A percentile compares a stretch with the other conserved stretches of the same genome.
phyloP scores from a whole-genome alignment of 1,140 invertebrate species.

The Drosophila prosaltans region DNA sequence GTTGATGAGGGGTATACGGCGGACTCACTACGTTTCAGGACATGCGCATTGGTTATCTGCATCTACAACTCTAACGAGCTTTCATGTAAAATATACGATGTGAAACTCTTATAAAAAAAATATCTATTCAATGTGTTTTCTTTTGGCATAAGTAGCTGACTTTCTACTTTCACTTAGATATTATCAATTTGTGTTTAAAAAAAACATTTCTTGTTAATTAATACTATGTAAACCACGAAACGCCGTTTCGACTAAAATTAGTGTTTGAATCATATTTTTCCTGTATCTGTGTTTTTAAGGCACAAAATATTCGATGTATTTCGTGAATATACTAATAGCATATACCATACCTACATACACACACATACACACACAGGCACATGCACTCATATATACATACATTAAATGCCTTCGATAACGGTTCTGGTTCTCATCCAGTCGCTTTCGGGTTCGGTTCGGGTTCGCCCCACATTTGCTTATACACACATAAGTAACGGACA shows the following conservation, averaged over 20 bases:
- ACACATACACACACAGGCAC: slow-evolving; percentile 30
- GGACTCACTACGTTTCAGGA: background rate
- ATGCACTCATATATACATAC: background rate
- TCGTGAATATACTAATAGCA: slow-evolving; percentile 4
- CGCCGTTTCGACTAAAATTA: background rate
- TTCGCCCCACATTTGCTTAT: slow-evolving; percentile 10
- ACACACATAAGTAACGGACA: slow-evolving; percentile 32
- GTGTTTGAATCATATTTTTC: background rate
- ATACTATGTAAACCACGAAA: slow-evolving; percentile 17
- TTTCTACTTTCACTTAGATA: slow-evolving; percentile 33
- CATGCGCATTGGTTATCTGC: slow-evolving; percentile 9
- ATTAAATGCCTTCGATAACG: slow-evolving; percentile 2
- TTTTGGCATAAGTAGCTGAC: slow-evolving; percentile 40
- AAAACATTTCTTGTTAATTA: slow-evolving; percentile 20
- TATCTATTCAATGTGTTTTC: slow-evolving; percentile 52
- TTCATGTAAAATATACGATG: slow-evolving; percentile 18
- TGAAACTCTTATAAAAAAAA: slow-evolving; percentile 48
- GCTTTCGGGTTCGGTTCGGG: background rate
- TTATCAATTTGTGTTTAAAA: slow-evolving; percentile 17
- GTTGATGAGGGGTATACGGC: background rate
- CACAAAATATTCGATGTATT: slow-evolving; percentile 12
- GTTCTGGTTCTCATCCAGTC: background rate
- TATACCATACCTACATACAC: slow-evolving; percentile 15
- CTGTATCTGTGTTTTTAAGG: slow-evolving; percentile 12
- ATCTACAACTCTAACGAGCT: slow-evolving; percentile 32